A percentile compares a stretch with the other conserved stretches of the same genome.
phyloP scores from a whole-genome alignment of 1,140 invertebrate species.

The Orius laevigatus region DNA sequence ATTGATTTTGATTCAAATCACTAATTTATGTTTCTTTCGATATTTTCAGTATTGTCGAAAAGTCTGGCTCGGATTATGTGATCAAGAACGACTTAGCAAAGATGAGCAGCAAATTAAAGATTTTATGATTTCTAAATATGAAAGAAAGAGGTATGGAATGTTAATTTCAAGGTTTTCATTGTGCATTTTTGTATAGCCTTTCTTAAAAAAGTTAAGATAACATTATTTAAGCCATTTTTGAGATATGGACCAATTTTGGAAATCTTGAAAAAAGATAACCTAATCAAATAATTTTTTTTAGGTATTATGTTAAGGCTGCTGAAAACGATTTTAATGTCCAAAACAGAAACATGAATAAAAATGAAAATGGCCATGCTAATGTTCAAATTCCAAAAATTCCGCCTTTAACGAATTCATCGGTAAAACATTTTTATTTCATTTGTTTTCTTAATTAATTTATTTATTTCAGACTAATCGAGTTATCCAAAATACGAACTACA shows the following conservation, averaged over 20 bases:
- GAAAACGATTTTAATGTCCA: too few relatives aligned
- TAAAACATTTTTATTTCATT: background rate
- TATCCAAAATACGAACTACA: constrained; percentile 4
- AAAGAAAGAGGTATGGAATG: constrained; percentile 55
- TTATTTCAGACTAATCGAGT: constrained; percentile 8
- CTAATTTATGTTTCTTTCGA: too few relatives aligned
- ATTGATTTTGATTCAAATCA: too few relatives aligned
- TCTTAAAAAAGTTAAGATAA: too few relatives aligned
- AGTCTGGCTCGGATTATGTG: constrained; percentile 78
- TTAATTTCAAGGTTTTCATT: too few relatives aligned
- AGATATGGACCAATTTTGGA: too few relatives aligned
- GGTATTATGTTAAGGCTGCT: constrained; percentile 46
- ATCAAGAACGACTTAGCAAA: constrained; percentile 37
- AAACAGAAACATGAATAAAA: too few relatives aligned
- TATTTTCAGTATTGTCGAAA: constrained; percentile 59
- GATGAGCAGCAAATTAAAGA: constrained; percentile 82
- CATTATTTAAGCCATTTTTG: too few relatives aligned
- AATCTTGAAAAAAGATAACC: too few relatives aligned
- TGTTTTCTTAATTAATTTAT: constrained; percentile 8
- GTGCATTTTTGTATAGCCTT: too few relatives aligned
- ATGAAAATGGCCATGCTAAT: too few relatives aligned
- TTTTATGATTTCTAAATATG: constrained; percentile 86
- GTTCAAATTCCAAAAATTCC: constrained; percentile 1
- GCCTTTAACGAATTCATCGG: background rate
- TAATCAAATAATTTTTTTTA: too few relatives aligned